Conservation (phyloP, 2,888 invertebrate species). For the Prosapia bicincta region DNA sequence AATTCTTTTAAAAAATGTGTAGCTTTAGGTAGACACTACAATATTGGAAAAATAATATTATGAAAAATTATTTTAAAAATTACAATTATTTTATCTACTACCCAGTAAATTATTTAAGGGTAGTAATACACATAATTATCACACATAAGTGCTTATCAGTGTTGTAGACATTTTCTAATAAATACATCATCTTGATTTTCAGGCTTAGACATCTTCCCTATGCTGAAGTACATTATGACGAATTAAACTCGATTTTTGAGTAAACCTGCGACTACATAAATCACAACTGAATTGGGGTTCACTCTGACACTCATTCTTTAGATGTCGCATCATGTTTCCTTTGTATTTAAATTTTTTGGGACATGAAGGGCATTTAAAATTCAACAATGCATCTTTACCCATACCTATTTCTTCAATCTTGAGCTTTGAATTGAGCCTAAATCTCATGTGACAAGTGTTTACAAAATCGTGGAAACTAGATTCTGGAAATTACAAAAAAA, state of each 20-base stretch:
- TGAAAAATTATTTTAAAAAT: too few relatives aligned
- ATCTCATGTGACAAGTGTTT: not conserved
- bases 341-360: conserved; percentile 47
- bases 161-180: too few relatives aligned
- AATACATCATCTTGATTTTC: too few relatives aligned
- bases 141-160: too few relatives aligned
- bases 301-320: conserved; percentile 49
- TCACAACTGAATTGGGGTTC: conserved; percentile 49
- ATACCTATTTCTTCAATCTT: not conserved
- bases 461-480: not conserved
- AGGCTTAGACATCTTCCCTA: too few relatives aligned
- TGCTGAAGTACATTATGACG: conserved; percentile 36
- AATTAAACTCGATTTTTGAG: conserved; percentile 45
- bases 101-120: too few relatives aligned
- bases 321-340: conserved; percentile 48
- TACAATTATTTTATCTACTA: too few relatives aligned
- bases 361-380: conserved; percentile 46
- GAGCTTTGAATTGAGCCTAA: not conserved
- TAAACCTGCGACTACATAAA: conserved; percentile 46
- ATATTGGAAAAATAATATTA: too few relatives aligned
- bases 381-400: not conserved
- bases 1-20: too few relatives aligned
- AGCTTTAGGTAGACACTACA: too few relatives aligned
- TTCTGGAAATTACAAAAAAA: not conserved
- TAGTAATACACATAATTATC: too few relatives aligned